phyloP scores from a whole-genome alignment of 2,888 invertebrate genomes.

The Trimorus sp. region DNA sequence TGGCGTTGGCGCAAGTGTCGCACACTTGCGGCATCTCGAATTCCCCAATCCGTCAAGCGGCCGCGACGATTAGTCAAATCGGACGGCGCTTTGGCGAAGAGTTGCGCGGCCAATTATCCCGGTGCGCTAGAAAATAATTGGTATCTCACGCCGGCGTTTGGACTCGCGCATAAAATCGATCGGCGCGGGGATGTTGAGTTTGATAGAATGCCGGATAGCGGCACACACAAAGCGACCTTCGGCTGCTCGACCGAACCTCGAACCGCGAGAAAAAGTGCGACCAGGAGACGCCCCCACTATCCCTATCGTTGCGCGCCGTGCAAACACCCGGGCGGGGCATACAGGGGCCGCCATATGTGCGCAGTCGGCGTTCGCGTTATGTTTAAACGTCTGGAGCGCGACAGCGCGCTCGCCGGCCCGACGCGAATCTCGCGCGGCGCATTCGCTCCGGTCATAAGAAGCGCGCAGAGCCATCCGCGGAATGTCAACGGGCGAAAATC shows the following conservation, averaged over 20 bases:
- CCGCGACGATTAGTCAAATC: constrained; percentile 22
- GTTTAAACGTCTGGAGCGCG: constrained; percentile 60
- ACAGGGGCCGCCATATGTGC: constrained; percentile 61
- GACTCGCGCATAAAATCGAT: constrained; percentile 59
- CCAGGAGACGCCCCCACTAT: constrained; percentile 78
- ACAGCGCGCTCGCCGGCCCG: constrained; percentile 11
- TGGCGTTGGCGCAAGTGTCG: background rate
- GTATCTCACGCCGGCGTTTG: constrained; percentile 55
- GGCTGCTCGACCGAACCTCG: constrained; percentile 74
- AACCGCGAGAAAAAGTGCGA: constrained; percentile 79
- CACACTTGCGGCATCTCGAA: constrained; percentile 13
- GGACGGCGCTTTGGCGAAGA: constrained; percentile 8
- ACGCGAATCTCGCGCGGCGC: constrained; percentile 50
- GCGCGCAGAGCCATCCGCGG: constrained; percentile 35
- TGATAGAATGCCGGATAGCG: constrained; percentile 80
- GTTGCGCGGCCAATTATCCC: constrained; percentile 46
- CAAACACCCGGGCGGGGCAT: constrained; percentile 30
- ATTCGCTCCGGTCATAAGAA: constrained; percentile 62
- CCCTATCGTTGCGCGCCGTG: constrained; percentile 68
- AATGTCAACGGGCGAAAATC: constrained; percentile 64
- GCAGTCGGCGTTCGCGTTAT: constrained; percentile 56
- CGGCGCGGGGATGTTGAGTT: constrained; percentile 70
- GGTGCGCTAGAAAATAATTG: constrained; percentile 49
- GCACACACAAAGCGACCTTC: constrained; percentile 79
- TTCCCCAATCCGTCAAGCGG: constrained; percentile 3